Evolutionary conservation across 1,140 invertebrate genomes (phyloP).

Genomic region (Cecropterus lyciades): DNA sequence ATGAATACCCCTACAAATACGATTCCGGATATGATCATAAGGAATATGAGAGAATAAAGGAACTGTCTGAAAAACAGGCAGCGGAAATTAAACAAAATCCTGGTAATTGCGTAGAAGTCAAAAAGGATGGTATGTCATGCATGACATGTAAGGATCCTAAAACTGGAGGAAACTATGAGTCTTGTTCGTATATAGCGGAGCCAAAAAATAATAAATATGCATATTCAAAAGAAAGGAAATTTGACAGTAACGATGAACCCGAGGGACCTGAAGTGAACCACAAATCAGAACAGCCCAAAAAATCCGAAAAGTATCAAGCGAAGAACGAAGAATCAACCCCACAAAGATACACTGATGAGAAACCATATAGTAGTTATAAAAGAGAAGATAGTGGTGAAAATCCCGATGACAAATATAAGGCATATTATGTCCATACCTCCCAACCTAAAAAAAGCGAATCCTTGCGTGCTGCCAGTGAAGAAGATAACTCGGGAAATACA

Average conservation of each 20-base stretch:
- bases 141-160: conserved; percentile 88
- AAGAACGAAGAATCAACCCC: conserved; percentile 54
- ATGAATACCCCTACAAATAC: conserved; percentile 78
- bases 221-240: conserved; percentile 86
- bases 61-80: conserved; percentile 84
- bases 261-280: conserved; percentile 72
- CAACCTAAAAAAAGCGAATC: conserved; percentile 67
- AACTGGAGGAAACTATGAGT: conserved; percentile 89
- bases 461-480: conserved; percentile 55
- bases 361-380: conserved; percentile 63
- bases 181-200: conserved; percentile 88
- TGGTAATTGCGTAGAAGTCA: conserved; percentile 86
- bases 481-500: conserved; percentile 54
- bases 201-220: conserved; percentile 89
- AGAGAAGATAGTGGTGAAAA: conserved; percentile 65
- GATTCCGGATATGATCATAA: conserved; percentile 81
- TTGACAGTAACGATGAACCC: conserved; percentile 84
- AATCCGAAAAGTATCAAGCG: conserved; percentile 67
- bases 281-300: conserved; percentile 65
- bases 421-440: conserved; percentile 69
- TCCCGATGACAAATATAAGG: conserved; percentile 75
- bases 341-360: conserved; percentile 54
- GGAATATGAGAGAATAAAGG: conserved; percentile 82
- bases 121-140: conserved; percentile 87
- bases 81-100: conserved; percentile 85